Evolutionary conservation across 2,797 vertebrate species (phyloP).

Genomic region (Enteromius viviparus): DNA sequence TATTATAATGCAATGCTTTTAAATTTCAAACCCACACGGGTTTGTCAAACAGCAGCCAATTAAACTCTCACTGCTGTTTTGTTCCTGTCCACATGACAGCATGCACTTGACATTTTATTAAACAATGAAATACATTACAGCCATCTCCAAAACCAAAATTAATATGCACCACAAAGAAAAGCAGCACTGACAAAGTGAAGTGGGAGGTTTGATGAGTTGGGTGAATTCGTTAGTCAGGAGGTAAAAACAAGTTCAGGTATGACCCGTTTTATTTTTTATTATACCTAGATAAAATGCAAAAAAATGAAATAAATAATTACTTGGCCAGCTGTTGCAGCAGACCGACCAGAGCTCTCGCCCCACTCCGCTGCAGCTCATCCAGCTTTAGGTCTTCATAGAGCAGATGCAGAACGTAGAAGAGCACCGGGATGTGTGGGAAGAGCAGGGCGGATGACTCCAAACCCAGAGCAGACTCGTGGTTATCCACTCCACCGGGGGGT

Average conservation of each 20-base stretch:
- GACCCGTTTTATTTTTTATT: not conserved
- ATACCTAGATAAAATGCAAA: not conserved
- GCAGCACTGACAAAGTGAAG: constrained; percentile 1
- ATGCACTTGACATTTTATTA: constrained; percentile 57
- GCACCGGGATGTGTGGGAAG: constrained; percentile 89
- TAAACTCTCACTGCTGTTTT: constrained; percentile 35
- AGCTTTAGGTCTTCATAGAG: constrained; percentile 95
- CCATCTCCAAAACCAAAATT: constrained; percentile 18
- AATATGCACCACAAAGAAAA: not conserved
- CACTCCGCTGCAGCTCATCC: constrained; percentile 90
- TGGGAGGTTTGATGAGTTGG: constrained; percentile 1
- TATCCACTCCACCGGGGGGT: constrained; percentile 63
- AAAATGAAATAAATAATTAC: constrained; percentile 67
- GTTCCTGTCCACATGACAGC: constrained; percentile 38
- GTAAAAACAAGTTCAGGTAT: not conserved
- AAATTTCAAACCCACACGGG: constrained; percentile 42
- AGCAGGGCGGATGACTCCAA: constrained; percentile 90
- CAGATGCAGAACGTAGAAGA: constrained; percentile 95
- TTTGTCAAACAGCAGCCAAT: constrained; percentile 26
- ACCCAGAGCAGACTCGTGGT: constrained; percentile 74
- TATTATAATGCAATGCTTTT: constrained; percentile 5
- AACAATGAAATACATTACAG: constrained; percentile 42
- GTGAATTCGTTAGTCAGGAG: not conserved
- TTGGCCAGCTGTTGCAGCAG: constrained; percentile 94
- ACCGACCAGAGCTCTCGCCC: constrained; percentile 85